A percentile compares a stretch with the other conserved stretches of the same genome.
These are phyloP conservation scores for Arvicola amphibius DNA, from an alignment of 2,797 vertebrate species.

Conservation along the genomic window DNA sequence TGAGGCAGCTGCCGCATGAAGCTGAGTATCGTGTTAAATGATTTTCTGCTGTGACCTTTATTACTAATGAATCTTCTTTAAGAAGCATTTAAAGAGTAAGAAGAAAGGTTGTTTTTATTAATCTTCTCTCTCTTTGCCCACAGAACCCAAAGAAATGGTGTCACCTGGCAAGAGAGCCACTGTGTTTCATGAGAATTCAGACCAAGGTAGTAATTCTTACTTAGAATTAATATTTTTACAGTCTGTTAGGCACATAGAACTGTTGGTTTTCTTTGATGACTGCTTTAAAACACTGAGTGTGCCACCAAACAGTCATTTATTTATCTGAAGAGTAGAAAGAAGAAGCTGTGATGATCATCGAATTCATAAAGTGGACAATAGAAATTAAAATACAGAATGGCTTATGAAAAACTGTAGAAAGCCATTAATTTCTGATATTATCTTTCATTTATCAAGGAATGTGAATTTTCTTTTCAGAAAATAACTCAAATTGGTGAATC, in stretches of 20 bases:
- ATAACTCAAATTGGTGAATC: constrained; percentile 1
- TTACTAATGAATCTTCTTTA: constrained; percentile 84
- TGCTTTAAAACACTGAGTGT: constrained; percentile 54
- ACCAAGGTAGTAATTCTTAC: constrained; percentile 86
- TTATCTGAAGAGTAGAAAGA: constrained; percentile 44
- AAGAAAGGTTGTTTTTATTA: constrained; percentile 83
- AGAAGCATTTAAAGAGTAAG: constrained; percentile 81
- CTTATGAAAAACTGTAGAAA: neutral
- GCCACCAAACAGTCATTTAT: constrained; percentile 20
- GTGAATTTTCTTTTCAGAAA: constrained; percentile 51
- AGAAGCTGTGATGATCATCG: constrained; percentile 32
- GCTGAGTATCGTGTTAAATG: constrained; percentile 81
- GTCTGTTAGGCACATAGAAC: constrained; percentile 61
- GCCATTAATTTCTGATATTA: constrained; percentile 26
- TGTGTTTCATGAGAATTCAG: constrained; percentile 85
- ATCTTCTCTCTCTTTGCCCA: constrained; percentile 82
- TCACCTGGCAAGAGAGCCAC: constrained; percentile 83
- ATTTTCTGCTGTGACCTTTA: constrained; percentile 86
- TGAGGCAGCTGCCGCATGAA: constrained; percentile 81
- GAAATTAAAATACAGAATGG: constrained; percentile 8
- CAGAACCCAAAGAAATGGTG: constrained; percentile 87
- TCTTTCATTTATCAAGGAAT: constrained; percentile 42
- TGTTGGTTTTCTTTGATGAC: constrained; percentile 64
- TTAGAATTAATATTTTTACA: constrained; percentile 61
- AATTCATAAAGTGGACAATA: constrained; percentile 62